phyloP scores from a whole-genome alignment of 2,888 invertebrate species.

The Cybosia mesomella region DNA sequence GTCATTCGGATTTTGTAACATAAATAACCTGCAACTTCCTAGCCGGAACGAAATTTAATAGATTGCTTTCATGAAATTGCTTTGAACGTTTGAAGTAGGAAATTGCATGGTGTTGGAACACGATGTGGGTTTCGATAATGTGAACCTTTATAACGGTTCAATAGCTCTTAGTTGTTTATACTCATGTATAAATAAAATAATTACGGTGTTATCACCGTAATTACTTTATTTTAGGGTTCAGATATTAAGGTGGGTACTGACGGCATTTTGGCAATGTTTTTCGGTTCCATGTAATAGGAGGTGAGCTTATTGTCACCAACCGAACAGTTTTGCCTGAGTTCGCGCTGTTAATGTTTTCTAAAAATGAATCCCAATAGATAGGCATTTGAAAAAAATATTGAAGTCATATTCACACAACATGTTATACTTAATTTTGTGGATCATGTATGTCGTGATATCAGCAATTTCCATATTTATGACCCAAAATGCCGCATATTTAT shows the following conservation, averaged over 20 bases:
- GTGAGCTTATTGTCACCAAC: background rate
- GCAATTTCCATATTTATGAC: no score
- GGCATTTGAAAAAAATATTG: no score
- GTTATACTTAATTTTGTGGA: no score
- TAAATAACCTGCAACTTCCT: constrained; percentile 35
- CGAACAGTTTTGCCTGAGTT: background rate
- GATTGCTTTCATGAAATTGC: constrained; percentile 59
- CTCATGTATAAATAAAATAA: no score
- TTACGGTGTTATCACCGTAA: constrained; percentile 36
- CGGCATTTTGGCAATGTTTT: background rate
- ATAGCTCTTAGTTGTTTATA: constrained; percentile 30
- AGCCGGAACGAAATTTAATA: constrained; percentile 51
- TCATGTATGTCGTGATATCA: no score
- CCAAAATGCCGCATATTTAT: no score
- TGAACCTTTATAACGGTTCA: constrained; percentile 26
- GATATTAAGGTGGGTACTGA: constrained; percentile 20
- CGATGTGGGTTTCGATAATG: constrained; percentile 38
- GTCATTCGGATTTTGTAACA: constrained; percentile 28
- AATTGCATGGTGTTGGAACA: constrained; percentile 52
- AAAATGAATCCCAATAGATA: no score
- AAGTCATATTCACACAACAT: no score
- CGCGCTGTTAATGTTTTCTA: background rate
- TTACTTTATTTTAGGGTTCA: constrained; percentile 41
- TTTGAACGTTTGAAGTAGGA: constrained; percentile 55
- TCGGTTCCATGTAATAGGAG: background rate